Conservation (phyloP, 2,797 vertebrate genomes). For the Dendrocincla tyrannina region DNA sequence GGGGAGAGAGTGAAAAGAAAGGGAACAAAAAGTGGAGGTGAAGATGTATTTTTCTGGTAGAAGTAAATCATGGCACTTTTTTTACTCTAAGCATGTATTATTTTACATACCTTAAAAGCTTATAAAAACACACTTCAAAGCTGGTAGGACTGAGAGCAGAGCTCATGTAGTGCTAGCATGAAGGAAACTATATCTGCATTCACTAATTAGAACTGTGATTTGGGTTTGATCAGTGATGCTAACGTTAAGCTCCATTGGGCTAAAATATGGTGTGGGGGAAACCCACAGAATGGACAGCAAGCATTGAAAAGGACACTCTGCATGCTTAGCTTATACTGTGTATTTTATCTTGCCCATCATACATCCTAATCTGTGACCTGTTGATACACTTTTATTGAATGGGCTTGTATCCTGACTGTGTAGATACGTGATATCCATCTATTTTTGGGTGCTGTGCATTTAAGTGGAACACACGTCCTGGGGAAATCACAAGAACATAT, state of each 20-base stretch:
- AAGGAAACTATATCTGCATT: not conserved
- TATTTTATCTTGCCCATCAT: not conserved
- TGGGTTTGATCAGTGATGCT: not conserved
- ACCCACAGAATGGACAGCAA: not conserved
- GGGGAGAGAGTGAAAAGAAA: not conserved
- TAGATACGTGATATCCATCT: not conserved
- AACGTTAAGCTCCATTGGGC: not conserved
- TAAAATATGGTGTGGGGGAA: not conserved
- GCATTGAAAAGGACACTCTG: not conserved
- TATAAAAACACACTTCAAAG: not conserved
- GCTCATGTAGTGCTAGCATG: not conserved
- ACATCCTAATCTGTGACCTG: not conserved
- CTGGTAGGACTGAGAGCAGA: not conserved
- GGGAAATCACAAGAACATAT: not conserved
- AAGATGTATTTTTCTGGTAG: not conserved
- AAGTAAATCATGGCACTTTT: not conserved
- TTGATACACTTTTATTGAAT: not conserved
- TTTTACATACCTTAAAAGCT: not conserved
- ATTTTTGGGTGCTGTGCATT: not conserved
- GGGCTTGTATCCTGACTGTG: not conserved
- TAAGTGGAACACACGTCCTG: not conserved
- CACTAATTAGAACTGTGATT: not conserved
- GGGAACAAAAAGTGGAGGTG: not conserved
- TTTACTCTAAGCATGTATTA: not conserved
- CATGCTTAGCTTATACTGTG: not conserved